phyloP scores from a whole-genome alignment of 2,888 invertebrate genomes.

The Erpobdella octoculata region DNA sequence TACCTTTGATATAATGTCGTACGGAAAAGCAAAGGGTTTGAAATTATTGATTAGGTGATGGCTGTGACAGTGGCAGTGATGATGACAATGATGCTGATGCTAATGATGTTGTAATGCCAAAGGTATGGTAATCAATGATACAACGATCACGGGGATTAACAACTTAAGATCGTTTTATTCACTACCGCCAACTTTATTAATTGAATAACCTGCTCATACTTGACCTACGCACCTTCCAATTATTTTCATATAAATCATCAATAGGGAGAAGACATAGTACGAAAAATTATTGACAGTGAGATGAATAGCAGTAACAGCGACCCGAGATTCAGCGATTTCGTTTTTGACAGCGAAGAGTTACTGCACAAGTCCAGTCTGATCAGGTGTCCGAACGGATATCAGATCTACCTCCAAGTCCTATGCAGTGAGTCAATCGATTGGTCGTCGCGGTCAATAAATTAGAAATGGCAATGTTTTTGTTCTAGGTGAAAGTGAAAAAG shows the following conservation, averaged over 20 bases:
- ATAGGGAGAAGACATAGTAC: background rate
- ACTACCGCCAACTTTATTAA: too few relatives aligned
- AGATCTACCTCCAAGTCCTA: conserved; percentile 8
- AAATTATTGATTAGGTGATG: too few relatives aligned
- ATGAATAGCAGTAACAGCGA: background rate
- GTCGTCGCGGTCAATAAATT: background rate
- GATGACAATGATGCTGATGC: background rate
- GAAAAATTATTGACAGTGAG: background rate
- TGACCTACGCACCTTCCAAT: too few relatives aligned
- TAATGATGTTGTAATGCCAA: too few relatives aligned
- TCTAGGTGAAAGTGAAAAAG: background rate
- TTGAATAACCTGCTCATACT: too few relatives aligned
- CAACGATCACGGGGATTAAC: too few relatives aligned
- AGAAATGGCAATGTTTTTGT: background rate
- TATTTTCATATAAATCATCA: background rate
- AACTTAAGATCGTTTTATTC: too few relatives aligned
- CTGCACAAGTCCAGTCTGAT: conserved; percentile 16
- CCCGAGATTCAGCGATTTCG: background rate
- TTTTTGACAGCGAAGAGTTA: conserved; percentile 24
- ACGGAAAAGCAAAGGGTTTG: background rate
- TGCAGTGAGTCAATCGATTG: conserved; percentile 11
- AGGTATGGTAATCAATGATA: too few relatives aligned
- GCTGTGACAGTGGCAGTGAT: background rate
- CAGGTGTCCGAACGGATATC: conserved; percentile 18
- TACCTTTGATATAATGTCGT: too few relatives aligned